These are phyloP conservation scores for Norana najaformis DNA, from an alignment of 2,888 invertebrate species.

Conservation along the genomic window DNA sequence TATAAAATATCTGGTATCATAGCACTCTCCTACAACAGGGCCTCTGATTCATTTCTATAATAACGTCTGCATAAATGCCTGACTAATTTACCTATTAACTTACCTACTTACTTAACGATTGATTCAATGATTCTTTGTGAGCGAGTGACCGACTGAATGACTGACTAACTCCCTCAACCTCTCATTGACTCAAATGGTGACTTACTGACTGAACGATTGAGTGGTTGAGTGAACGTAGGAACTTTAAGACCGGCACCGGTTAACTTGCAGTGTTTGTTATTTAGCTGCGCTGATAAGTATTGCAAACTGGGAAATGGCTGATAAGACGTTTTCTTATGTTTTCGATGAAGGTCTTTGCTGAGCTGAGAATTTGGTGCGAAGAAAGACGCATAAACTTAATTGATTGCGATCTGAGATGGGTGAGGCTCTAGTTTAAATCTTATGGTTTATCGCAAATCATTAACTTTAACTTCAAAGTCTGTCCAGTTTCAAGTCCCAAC, in stretches of 20 bases:
- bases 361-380: conserved; percentile 50
- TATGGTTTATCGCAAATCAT: not conserved
- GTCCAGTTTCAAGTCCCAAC: not conserved
- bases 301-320: too few species aligned
- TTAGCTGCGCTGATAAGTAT: too few species aligned
- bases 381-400: conserved; percentile 46
- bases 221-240: too few species aligned
- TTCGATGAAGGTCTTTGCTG: conserved; percentile 49
- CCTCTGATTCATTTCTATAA: not conserved
- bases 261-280: too few species aligned
- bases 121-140: not conserved
- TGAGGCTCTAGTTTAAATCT: conserved; percentile 9
- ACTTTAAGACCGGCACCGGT: too few species aligned
- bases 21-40: not conserved
- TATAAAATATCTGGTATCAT: too few species aligned
- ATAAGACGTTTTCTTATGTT: not conserved
- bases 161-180: too few species aligned
- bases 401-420: conserved; percentile 54
- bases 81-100: too few species aligned
- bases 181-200: not conserved
- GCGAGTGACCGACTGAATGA: not conserved
- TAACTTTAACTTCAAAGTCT: not conserved
- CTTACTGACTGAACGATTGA: too few species aligned
- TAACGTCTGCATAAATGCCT: too few species aligned
- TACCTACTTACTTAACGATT: not conserved